phyloP scores from a whole-genome alignment of 2,888 invertebrate genomes.

The Aspidiotus rigidus region DNA sequence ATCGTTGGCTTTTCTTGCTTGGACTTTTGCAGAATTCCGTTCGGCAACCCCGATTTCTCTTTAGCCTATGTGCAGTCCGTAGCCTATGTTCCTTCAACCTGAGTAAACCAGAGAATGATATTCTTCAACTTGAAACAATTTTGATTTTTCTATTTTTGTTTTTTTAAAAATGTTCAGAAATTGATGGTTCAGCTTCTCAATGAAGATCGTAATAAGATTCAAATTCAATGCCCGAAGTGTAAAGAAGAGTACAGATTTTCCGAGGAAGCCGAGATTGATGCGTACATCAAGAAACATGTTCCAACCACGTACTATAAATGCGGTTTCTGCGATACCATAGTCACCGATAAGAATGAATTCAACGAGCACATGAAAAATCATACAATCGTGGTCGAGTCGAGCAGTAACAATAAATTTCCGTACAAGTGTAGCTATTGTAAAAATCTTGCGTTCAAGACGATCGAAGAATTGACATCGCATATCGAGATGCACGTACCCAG shows the following conservation, averaged over 20 bases:
- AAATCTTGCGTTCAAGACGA: conserved; percentile 20
- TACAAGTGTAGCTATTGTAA: conserved; percentile 26
- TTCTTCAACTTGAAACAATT: too few species aligned
- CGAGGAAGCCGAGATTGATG: conserved; percentile 20
- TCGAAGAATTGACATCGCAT: conserved; percentile 27
- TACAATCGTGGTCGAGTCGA: conserved; percentile 19
- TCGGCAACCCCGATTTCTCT: too few species aligned
- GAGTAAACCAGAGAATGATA: not conserved
- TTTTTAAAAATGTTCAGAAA: too few species aligned
- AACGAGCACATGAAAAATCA: conserved; percentile 30
- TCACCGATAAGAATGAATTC: conserved; percentile 23
- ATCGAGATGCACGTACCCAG: conserved; percentile 26
- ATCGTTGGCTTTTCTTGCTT: too few species aligned
- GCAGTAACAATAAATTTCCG: conserved; percentile 21
- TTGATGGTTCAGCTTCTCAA: too few species aligned
- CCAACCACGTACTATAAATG: conserved; percentile 24
- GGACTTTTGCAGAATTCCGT: too few species aligned
- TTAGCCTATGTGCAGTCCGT: too few species aligned
- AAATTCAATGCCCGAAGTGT: conserved; percentile 23
- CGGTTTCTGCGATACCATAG: conserved; percentile 23
- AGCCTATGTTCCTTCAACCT: too few species aligned
- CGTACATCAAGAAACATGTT: conserved; percentile 21
- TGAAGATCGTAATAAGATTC: conserved; percentile 10
- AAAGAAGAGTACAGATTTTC: conserved; percentile 22
- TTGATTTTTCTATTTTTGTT: too few species aligned